These are phyloP conservation scores for Chydorus sphaericus DNA, from an alignment of 2,888 invertebrate genomes.

Conservation along the genomic window DNA sequence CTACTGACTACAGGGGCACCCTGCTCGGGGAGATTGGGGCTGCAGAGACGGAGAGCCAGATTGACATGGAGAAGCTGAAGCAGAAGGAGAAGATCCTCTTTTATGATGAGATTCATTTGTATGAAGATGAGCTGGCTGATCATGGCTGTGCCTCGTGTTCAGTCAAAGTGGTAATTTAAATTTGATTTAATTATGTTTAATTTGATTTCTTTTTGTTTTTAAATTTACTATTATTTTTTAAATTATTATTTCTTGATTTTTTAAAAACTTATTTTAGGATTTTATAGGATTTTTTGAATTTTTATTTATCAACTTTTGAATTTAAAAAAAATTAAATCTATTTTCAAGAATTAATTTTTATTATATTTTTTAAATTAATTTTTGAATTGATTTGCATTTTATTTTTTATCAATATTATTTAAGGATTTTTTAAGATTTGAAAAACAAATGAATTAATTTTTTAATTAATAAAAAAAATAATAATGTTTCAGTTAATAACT, in stretches of 20 bases:
- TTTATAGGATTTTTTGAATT: neutral
- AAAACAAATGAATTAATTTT: too few relatives aligned
- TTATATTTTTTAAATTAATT: too few relatives aligned
- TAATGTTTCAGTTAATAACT: too few relatives aligned
- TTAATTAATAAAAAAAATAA: too few relatives aligned
- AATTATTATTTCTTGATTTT: neutral
- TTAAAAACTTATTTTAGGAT: neutral
- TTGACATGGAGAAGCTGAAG: conserved; percentile 77
- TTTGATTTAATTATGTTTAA: neutral
- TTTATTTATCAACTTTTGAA: too few relatives aligned
- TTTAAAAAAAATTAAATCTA: too few relatives aligned
- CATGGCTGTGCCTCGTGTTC: conserved; percentile 82
- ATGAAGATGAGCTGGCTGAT: conserved; percentile 97
- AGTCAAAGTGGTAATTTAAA: conserved; percentile 73
- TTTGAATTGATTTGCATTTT: too few relatives aligned
- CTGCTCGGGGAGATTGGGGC: conserved; percentile 38
- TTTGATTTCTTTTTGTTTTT: conserved; percentile 6
- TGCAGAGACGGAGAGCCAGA: conserved; percentile 51
- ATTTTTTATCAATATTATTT: too few relatives aligned
- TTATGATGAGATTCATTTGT: conserved; percentile 82
- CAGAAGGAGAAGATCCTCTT: conserved; percentile 81
- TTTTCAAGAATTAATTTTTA: too few relatives aligned
- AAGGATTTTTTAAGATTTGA: too few relatives aligned
- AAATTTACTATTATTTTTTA: neutral
- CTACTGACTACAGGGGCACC: conserved; percentile 75